Evolutionary conservation across 2,797 vertebrate genomes (phyloP).

Genomic region (Rhinophrynus dorsalis): DNA sequence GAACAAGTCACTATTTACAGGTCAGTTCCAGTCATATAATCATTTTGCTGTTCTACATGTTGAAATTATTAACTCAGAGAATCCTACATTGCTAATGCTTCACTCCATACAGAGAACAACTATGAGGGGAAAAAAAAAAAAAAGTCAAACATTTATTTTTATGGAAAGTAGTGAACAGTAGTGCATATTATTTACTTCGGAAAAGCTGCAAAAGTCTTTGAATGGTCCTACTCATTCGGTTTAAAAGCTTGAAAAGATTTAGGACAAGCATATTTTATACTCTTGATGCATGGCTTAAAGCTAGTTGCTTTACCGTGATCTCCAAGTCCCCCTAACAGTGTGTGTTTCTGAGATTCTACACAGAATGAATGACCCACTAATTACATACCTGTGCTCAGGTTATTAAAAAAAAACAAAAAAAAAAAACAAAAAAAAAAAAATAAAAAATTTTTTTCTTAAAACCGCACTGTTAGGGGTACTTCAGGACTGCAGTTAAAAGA

Average conservation of each 20-base stretch:
- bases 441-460: no score
- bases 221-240: background rate
- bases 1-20: constrained; percentile 83
- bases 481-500: no score
- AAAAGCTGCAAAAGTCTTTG: constrained; percentile 65
- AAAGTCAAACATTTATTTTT: no score
- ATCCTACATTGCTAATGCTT: constrained; percentile 64
- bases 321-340: no score
- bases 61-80: constrained; percentile 67
- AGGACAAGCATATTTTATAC: background rate
- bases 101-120: constrained; percentile 65
- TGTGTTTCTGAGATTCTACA: no score
- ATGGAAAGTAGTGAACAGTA: constrained; percentile 73
- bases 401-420: no score
- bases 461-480: no score
- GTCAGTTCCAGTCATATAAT: constrained; percentile 71
- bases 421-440: no score
- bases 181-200: constrained; percentile 72
- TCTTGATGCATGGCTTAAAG: background rate
- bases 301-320: background rate
- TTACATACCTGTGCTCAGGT: no score
- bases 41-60: constrained; percentile 67
- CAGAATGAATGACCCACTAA: no score
- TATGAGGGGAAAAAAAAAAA: constrained; percentile 66
- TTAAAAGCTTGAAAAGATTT: background rate